These are phyloP conservation scores for Ceratothoa steindachneri DNA, from an alignment of 2,888 invertebrate species.

Conservation along the genomic window DNA sequence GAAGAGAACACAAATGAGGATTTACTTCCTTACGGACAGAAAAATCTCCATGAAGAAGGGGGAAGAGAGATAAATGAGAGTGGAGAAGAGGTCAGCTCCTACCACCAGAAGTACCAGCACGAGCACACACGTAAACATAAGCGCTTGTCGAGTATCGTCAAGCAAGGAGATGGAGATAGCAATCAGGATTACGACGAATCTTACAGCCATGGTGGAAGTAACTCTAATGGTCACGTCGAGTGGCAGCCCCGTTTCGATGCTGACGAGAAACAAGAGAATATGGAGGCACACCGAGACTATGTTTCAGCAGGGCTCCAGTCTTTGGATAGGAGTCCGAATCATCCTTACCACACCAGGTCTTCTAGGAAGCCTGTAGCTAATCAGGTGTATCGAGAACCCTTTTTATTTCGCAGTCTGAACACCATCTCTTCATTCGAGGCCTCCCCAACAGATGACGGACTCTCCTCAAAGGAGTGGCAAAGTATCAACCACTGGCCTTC, in stretches of 20 bases:
- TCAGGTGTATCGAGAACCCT: neutral
- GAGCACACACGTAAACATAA: neutral
- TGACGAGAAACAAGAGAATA: neutral
- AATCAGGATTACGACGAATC: neutral
- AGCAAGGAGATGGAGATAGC: neutral
- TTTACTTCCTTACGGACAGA: neutral
- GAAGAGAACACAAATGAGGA: too few relatives aligned
- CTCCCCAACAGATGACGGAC: neutral
- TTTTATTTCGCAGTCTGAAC: neutral
- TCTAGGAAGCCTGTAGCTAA: neutral
- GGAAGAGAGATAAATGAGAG: neutral
- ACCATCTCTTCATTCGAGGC: neutral
- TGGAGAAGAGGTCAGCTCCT: neutral
- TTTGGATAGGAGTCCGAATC: neutral
- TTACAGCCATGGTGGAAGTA: neutral
- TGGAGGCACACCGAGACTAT: neutral
- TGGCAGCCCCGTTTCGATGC: neutral
- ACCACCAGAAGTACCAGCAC: neutral
- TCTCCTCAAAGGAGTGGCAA: neutral
- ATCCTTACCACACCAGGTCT: neutral
- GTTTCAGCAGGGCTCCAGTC: neutral
- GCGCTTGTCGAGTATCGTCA: neutral
- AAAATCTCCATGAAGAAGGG: neutral
- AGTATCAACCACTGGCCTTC: neutral
- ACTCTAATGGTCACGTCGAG: too few relatives aligned